These are phyloP conservation scores for Pristionchus fissidentatus DNA, from an alignment of 2,888 invertebrate genomes.

Conservation along the genomic window DNA sequence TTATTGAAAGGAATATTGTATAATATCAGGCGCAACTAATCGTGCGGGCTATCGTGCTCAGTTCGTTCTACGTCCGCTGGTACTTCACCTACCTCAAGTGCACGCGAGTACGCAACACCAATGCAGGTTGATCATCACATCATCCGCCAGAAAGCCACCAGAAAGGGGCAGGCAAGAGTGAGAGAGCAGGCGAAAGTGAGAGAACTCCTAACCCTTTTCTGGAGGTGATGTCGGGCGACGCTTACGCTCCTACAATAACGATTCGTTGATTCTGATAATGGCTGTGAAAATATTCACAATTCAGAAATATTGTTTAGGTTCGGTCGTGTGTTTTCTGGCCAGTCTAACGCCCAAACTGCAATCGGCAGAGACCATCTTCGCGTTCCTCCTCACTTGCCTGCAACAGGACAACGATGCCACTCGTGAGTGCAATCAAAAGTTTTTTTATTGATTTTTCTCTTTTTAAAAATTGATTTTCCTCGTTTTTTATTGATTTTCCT, in stretches of 20 bases:
- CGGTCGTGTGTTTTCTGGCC: not conserved
- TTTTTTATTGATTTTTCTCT: too few relatives aligned
- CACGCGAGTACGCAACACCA: not conserved
- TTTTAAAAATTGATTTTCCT: not conserved
- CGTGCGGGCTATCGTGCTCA: not conserved
- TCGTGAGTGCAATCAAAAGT: too few relatives aligned
- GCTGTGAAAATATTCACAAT: not conserved
- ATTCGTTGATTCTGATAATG: not conserved
- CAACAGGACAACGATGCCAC: conserved; percentile 21
- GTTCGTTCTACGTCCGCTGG: conserved; percentile 14
- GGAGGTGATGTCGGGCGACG: not conserved
- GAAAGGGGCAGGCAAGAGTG: too few relatives aligned
- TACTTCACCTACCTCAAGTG: conserved; percentile 17
- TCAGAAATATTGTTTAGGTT: not conserved
- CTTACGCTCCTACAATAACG: not conserved
- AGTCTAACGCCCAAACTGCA: conserved; percentile 24
- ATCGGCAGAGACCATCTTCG: conserved; percentile 6
- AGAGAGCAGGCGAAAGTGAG: too few relatives aligned
- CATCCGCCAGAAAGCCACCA: too few relatives aligned
- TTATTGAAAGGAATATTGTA: not conserved
- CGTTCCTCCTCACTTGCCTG: conserved; percentile 29
- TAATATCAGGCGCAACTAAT: conserved; percentile 6
- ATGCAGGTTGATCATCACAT: not conserved
- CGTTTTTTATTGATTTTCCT: not conserved
- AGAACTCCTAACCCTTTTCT: not conserved